These are phyloP conservation scores for Phyllotis vaccarum DNA, from an alignment of 2,797 vertebrate genomes.

Conservation along the genomic window DNA sequence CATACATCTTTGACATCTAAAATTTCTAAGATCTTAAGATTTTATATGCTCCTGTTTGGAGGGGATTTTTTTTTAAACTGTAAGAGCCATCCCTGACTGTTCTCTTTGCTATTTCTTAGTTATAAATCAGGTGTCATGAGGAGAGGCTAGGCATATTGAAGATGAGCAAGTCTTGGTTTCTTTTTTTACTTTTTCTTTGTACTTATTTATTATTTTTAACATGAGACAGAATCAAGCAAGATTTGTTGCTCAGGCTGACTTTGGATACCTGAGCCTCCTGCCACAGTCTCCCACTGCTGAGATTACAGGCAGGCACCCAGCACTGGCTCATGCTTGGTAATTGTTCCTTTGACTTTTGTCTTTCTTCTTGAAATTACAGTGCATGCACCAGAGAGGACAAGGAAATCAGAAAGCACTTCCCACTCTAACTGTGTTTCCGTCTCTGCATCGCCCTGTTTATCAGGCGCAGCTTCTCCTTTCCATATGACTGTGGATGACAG, in stretches of 20 bases:
- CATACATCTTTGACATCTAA: conserved; percentile 18
- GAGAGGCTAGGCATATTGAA: conserved; percentile 25
- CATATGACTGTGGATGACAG: neutral
- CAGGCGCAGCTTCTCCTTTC: conserved; percentile 12
- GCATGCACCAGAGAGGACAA: neutral
- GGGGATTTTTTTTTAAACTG: conserved; percentile 45
- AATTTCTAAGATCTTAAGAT: neutral
- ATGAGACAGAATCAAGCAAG: neutral
- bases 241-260: neutral
- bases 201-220: neutral
- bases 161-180: neutral
- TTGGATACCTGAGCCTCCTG: neutral
- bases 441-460: neutral
- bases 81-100: neutral
- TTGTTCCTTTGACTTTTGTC: neutral
- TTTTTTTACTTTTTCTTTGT: neutral
- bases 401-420: neutral
- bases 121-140: neutral
- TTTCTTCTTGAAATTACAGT: neutral
- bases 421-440: conserved; percentile 1
- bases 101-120: conserved; percentile 25
- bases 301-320: neutral
- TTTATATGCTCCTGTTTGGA: neutral
- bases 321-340: neutral
- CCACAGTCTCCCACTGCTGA: neutral